Base-by-base conservation (phyloP, 2,888 invertebrate genomes). In the Drosophila fungiperda region DNA sequence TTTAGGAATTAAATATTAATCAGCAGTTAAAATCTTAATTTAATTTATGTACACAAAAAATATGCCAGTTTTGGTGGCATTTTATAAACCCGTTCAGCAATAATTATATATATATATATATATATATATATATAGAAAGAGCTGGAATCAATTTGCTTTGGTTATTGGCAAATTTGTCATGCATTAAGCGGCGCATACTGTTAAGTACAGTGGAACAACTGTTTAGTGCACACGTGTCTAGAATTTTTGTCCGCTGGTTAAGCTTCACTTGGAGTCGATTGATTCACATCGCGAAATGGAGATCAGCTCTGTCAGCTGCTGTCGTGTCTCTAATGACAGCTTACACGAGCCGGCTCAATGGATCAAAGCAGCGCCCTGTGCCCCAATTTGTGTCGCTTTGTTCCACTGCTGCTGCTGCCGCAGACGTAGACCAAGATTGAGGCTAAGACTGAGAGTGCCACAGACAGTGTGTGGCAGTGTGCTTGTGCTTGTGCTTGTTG, bases 291-390 rank as follows among this genome's bases (percentile, higher is more conserved):
- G n/a, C 57, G 33, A 26, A 26, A 23, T 45, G 20, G 42, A 64
- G 69, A 74, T 74, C 76, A 64, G 45, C 36, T 23, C 59, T 60
- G 29, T 29, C 29, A 29, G 29, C 29, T 40, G 66, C 26, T 29
- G 17, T 62, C 35, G 57, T 49, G 61, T 58, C 57, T 55, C 38
- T 59, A 68, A 73, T 62, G 52, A 67, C 67, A 73, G 73, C 74
- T 74, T 59, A 74, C 68, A 50, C 35, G 54, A 55, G 63, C 38
- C 58, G 58, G 29, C 62, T 68, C 38, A 73, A 58, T 68, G 75
- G 73, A 68, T 73, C 74, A 74, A 68, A 68, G 68, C 42, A 40
- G 70, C 54, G 8, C 17, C 12, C 38, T 38, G 54, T 36, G 69
- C 36, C 36, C 70, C 70, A 53, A 53, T 70, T 70, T 63, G 20